Evolutionary conservation across 2,888 invertebrate species (phyloP), one percentile per base, ranked within the genome.

Genomic region (Ormyrus rosae): DNA sequence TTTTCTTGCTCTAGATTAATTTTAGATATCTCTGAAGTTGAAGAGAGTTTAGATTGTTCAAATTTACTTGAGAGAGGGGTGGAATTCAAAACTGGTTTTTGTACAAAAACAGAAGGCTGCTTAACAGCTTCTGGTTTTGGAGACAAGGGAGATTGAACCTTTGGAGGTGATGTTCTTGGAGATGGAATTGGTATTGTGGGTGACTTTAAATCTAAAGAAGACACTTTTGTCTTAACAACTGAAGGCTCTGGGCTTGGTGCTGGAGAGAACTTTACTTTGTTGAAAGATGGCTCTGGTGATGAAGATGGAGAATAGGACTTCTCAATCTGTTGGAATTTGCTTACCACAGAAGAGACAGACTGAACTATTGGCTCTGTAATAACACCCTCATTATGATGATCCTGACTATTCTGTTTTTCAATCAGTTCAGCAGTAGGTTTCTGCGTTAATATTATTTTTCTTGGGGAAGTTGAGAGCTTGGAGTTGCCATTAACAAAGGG

Each of bases 261-360:
- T 0, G 90, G 90, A 0, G 90, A 90, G 55, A 87, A 88, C 75
- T 86, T 90, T 10, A 89, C 61, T 83, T 90, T 90, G 80, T 84
- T 86, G 5, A 80, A 78, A 13, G 83, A 78, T 10, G 89, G 89
- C 68, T 90, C 90, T 1, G 90, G 90, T 0, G 89, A 89, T 0
- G 86, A 84, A 0, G 88, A 87, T 0, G 90, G 89, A 2, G 89
- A 88, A 3, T 86, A 86, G 0, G 89, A 86, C 68, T 88, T 89
- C 58, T 89, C 90, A 63, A 90, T 89, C 78, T 89, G 88, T 64
- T 87, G 89, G 69, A 91, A 90, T 83, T 90, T 91, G 76, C 89
- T 90, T 19, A 91, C 90, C n/a, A 90, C 90, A 9, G 88, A 89
- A 0, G 90, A 91, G 1, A 91, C 90, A 9, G 90, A 90, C 56